Evolutionary conservation across 2,113 vertebrate species (phyloP).

Genomic region (Chinchilla lanigera): DNA sequence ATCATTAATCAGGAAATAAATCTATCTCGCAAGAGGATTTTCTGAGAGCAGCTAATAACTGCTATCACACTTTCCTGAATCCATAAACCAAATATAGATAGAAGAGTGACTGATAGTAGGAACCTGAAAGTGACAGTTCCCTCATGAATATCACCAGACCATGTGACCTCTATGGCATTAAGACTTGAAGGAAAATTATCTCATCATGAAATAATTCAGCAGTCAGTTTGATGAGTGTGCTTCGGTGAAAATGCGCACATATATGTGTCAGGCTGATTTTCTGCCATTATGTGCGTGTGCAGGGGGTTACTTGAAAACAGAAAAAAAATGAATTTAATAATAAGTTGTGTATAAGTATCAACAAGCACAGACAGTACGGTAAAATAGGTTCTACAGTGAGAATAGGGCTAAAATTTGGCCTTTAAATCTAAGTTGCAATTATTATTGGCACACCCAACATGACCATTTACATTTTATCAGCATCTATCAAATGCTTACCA

Average conservation of each 20-base stretch:
- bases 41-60: slow-evolving; percentile 89
- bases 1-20: slow-evolving; percentile 90
- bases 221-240: slow-evolving; percentile 77
- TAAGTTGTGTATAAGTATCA: neutral
- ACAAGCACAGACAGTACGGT: neutral
- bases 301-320: slow-evolving; percentile 53
- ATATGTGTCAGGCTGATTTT: slow-evolving; percentile 59
- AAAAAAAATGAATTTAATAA: slow-evolving; percentile 43
- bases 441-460: neutral
- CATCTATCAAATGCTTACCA: slow-evolving; percentile 41
- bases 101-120: slow-evolving; percentile 87
- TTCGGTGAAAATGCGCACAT: slow-evolving; percentile 58
- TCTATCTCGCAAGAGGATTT: slow-evolving; percentile 87
- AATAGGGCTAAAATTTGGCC: neutral
- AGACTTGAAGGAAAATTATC: slow-evolving; percentile 86
- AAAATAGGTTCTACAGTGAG: neutral
- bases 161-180: slow-evolving; percentile 81
- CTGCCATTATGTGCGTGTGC: slow-evolving; percentile 52
- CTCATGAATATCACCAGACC: slow-evolving; percentile 85
- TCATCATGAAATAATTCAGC: slow-evolving; percentile 85
- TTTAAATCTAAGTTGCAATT: slow-evolving; percentile 33
- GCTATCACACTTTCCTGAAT: slow-evolving; percentile 87
- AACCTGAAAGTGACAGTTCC: slow-evolving; percentile 87
- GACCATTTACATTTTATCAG: slow-evolving; percentile 31
- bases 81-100: slow-evolving; percentile 88